A percentile compares a stretch with the other conserved stretches of the same genome.
Evolutionary conservation across 2,888 invertebrate genomes (phyloP).

Genomic region (Flexamia atlantica): DNA sequence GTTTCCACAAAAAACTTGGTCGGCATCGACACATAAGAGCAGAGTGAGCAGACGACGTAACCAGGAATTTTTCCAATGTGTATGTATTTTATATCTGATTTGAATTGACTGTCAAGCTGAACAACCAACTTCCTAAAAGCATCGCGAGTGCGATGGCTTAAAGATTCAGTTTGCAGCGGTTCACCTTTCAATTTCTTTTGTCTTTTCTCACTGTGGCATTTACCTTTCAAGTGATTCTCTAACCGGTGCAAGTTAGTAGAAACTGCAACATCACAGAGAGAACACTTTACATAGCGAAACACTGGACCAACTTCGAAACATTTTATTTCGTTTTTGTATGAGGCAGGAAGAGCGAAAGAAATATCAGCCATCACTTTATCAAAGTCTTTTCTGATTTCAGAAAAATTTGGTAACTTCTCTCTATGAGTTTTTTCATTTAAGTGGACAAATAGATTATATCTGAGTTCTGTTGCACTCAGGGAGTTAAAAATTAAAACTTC

Average conservation of each 20-base stretch:
- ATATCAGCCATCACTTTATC: background rate
- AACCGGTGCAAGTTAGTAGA: conserved; percentile 27
- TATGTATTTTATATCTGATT: conserved; percentile 32
- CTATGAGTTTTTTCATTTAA: background rate
- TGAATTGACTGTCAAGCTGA: background rate
- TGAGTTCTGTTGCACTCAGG: background rate
- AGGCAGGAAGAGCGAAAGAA: background rate
- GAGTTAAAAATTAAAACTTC: background rate
- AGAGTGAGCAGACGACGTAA: background rate
- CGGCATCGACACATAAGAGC: conserved; percentile 2
- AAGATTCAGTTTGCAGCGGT: background rate
- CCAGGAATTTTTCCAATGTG: conserved; percentile 33
- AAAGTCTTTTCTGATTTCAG: conserved; percentile 2
- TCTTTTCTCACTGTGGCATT: background rate
- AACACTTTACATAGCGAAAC: conserved; percentile 1
- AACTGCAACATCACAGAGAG: conserved; percentile 9
- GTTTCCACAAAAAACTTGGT: background rate
- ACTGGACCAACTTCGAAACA: conserved; percentile 3
- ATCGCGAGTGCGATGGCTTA: background rate
- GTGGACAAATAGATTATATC: conserved; percentile 11
- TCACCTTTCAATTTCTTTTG: background rate
- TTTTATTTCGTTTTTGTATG: background rate
- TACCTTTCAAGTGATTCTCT: background rate
- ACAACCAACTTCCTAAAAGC: background rate
- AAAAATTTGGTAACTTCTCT: conserved; percentile 10